Conservation (phyloP, 2,888 invertebrate genomes). For the Stenodera caucasica region DNA sequence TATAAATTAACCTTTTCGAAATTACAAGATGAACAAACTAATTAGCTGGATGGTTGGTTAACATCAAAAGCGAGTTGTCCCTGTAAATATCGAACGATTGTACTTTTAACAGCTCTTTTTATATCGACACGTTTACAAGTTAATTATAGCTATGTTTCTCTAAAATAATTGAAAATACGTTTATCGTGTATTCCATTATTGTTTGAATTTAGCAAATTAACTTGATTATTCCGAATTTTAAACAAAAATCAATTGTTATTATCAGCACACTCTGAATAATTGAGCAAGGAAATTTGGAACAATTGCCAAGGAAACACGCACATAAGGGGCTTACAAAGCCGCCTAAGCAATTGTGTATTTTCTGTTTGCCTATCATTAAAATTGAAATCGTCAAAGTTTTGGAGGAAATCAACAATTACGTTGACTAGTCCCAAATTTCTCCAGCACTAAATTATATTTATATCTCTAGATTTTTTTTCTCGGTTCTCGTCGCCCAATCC, state of each 20-base stretch:
- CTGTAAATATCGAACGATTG: slow-evolving; percentile 1
- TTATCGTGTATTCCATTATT: too few relatives aligned
- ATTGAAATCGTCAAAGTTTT: not conserved
- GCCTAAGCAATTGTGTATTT: not conserved
- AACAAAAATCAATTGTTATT: too few relatives aligned
- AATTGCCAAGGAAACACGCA: not conserved
- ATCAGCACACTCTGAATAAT: not conserved
- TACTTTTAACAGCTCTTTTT: not conserved
- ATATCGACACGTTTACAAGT: too few relatives aligned
- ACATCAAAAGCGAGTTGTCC: slow-evolving; percentile 6
- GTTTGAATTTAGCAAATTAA: too few relatives aligned
- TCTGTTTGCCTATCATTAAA: not conserved
- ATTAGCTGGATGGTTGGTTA: not conserved
- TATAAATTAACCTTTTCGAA: not conserved
- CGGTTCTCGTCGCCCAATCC: too few relatives aligned
- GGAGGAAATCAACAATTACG: not conserved
- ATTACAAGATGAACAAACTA: not conserved
- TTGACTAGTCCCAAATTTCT: not conserved
- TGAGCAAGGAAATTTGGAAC: not conserved
- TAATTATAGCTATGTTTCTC: too few relatives aligned
- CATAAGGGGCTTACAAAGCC: too few relatives aligned
- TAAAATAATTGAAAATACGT: too few relatives aligned
- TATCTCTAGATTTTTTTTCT: too few relatives aligned
- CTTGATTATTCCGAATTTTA: too few relatives aligned
- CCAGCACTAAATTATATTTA: too few relatives aligned